These are phyloP conservation scores for Uria aalge DNA, from an alignment of 2,113 vertebrate genomes.

Conservation along the genomic window DNA sequence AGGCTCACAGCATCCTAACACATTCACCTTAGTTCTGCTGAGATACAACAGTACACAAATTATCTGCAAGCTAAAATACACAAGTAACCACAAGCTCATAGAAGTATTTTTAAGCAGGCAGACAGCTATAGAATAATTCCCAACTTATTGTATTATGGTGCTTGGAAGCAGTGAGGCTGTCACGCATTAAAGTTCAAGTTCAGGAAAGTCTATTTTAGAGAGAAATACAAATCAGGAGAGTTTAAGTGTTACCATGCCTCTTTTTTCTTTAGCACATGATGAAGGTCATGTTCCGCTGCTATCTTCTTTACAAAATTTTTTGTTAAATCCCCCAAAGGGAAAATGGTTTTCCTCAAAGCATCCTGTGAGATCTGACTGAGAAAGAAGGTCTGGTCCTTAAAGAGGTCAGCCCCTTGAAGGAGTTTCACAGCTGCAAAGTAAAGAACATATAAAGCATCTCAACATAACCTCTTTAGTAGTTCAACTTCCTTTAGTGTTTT, in stretches of 20 bases:
- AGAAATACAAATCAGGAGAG: not conserved
- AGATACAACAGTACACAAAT: not conserved
- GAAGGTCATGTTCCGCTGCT: slow-evolving; percentile 86
- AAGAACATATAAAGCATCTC: not conserved
- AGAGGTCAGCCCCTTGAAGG: slow-evolving; percentile 84
- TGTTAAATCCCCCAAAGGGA: slow-evolving; percentile 92
- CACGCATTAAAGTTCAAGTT: not conserved
- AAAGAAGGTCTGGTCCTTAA: slow-evolving; percentile 98
- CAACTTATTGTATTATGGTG: not conserved
- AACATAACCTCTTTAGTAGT: not conserved
- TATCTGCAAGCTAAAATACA: not conserved
- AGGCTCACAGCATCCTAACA: not conserved
- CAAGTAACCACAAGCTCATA: not conserved
- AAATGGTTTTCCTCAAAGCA: slow-evolving; percentile 86
- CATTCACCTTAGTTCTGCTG: not conserved
- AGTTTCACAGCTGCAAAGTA: slow-evolving; percentile 82
- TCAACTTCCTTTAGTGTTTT: not conserved
- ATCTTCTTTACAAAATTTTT: slow-evolving; percentile 93
- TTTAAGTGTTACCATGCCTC: slow-evolving; percentile 82
- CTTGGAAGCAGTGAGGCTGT: not conserved
- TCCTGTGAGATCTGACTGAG: slow-evolving; percentile 94
- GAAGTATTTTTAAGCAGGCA: not conserved
- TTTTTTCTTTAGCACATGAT: slow-evolving; percentile 91
- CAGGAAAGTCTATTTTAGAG: not conserved
- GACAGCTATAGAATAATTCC: not conserved